A percentile compares a stretch with the other conserved stretches of the same genome.
phyloP scores from a whole-genome alignment of 2,113 vertebrate species.

The Muscicapa adusta region DNA sequence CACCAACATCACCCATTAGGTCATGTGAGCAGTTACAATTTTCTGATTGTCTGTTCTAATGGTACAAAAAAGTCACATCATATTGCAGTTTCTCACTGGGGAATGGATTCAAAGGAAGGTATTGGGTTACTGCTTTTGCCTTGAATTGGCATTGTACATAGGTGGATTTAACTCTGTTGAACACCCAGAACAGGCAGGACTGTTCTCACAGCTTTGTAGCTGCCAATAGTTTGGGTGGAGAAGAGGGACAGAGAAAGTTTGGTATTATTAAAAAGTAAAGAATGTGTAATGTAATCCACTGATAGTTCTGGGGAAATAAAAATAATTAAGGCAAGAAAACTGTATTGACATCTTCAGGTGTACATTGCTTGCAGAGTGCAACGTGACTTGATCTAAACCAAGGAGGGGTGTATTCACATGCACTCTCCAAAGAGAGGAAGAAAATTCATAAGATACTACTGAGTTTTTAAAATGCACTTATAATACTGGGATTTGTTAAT shows the following conservation, averaged over 20 bases:
- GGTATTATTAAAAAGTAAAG: background rate
- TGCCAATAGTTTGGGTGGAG: background rate
- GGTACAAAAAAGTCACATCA: background rate
- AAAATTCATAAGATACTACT: background rate
- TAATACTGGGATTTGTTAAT: slow-evolving; percentile 1
- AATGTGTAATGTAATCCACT: background rate
- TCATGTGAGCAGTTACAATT: background rate
- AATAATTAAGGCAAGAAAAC: background rate
- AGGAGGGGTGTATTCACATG: background rate
- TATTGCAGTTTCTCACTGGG: background rate
- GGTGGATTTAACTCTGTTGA: background rate
- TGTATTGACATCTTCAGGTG: background rate
- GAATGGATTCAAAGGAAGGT: background rate
- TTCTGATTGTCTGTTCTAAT: background rate
- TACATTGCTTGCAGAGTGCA: background rate
- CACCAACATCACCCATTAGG: background rate
- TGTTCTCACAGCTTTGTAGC: background rate
- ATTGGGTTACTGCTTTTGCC: background rate
- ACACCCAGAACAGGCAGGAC: background rate
- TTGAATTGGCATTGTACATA: background rate
- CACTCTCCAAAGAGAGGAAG: background rate
- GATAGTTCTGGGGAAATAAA: background rate
- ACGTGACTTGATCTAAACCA: background rate
- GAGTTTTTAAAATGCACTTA: background rate
- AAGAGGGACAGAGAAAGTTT: background rate